Evolutionary conservation across 2,113 vertebrate genomes (phyloP), one percentile per base, ranked within the genome.

Genomic region (Tetrao urogallus): DNA sequence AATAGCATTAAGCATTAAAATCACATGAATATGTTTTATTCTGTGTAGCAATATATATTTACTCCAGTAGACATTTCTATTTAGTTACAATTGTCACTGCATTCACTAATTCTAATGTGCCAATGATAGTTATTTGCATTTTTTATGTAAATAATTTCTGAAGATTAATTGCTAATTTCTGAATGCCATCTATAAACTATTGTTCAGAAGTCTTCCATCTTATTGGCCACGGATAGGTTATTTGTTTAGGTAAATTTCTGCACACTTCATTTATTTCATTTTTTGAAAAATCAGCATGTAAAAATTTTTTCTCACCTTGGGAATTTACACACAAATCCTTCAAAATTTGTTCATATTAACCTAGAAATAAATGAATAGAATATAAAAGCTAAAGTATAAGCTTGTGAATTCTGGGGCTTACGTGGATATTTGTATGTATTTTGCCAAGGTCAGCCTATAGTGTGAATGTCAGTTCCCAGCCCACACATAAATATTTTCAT

Each of bases 101-200:
- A n/a, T 36, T 36, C 36, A 36, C 34, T 48, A 80, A 48, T 87
- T 57, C 64, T 54, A 56, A 45, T 32, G 32, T 70, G 27, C 28
- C 42, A 36, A 48, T 82, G 66, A 42, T 10, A 38, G 8, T 25
- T 25, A 90, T 93, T 91, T 90, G 24, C 36, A 70, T 92, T 87
- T 79, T 72, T 90, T 91, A 92, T 89, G 86, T 78, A 82, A 91
- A 79, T 65, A 84, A 92, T 77, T 82, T 32, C 15, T 80, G 24
- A 69, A 73, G 40, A 64, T 78, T 94, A 78, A 72, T 63, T 93
- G 43, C 13, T 82, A 42, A 84, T 91, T 94, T 88, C 30, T 87
- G 48, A 89, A 64, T 78, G n/a, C 13, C 17, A 14, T 45, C 65
- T 78, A 9, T 36, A 63, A 82, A 30, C 27, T 54, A 7, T 24